Percentiles rank a stretch among this genome's conserved stretches.
Conservation (phyloP, 2,797 vertebrate genomes). For the Cossypha heuglini region DNA sequence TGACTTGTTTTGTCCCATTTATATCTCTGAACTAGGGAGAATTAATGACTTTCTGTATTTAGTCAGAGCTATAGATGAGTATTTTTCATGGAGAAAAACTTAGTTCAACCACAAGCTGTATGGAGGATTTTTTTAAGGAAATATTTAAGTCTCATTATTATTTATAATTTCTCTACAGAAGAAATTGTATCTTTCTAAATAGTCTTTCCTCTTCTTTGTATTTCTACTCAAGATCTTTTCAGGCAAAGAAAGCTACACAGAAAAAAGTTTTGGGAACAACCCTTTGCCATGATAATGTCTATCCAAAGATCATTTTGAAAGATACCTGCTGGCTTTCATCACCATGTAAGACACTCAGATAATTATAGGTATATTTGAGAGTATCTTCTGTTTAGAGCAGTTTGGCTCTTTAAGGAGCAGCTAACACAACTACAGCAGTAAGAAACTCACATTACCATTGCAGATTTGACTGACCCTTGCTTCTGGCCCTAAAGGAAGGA, state of each 20-base stretch:
- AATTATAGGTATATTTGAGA: not conserved
- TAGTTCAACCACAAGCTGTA: not conserved
- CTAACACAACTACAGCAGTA: not conserved
- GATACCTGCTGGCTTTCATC: not conserved
- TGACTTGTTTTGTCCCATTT: not conserved
- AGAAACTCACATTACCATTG: not conserved
- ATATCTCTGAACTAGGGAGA: not conserved
- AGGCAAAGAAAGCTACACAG: not conserved
- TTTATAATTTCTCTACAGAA: not conserved
- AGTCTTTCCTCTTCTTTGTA: not conserved
- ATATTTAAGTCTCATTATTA: not conserved
- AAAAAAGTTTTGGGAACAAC: not conserved
- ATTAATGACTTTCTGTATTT: not conserved
- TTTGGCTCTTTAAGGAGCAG: not conserved
- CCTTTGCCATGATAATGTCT: not conserved
- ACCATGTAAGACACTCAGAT: not conserved
- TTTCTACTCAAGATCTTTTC: not conserved
- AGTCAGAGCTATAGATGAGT: not conserved
- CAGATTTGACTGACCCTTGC: not conserved
- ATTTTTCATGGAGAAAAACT: not conserved
- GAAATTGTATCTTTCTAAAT: not conserved
- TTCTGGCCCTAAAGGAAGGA: not conserved
- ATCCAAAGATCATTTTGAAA: not conserved
- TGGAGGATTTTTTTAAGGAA: not conserved
- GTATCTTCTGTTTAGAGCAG: not conserved